Evolutionary conservation across 2,113 vertebrate genomes (phyloP).

Genomic region (Actenoides lindsayi): DNA sequence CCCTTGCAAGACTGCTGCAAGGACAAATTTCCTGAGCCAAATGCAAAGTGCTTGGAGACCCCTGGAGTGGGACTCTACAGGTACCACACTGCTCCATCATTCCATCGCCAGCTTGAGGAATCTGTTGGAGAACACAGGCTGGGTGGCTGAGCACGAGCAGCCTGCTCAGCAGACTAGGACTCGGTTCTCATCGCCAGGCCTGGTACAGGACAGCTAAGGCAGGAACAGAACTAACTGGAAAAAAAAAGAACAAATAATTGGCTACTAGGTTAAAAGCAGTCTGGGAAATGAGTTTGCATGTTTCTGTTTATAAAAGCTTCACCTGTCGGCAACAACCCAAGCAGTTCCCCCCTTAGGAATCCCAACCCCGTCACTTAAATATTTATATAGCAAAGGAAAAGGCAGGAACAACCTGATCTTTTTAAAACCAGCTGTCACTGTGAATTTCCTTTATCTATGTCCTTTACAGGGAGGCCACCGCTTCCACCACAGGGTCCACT

Average conservation of each 20-base stretch:
- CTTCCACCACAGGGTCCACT: not conserved
- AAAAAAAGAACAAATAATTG: not conserved
- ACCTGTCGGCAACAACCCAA: not conserved
- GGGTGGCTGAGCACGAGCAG: not conserved
- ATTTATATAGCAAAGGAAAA: not conserved
- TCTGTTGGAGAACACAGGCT: not conserved
- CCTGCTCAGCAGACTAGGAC: not conserved
- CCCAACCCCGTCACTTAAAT: not conserved
- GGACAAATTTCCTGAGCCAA: not conserved
- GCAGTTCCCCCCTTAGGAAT: not conserved
- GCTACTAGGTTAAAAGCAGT: not conserved
- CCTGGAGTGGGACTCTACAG: not conserved
- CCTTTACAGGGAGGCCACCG: not conserved
- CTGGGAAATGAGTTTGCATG: not conserved
- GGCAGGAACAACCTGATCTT: not conserved
- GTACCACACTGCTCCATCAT: not conserved
- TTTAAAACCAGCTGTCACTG: not conserved
- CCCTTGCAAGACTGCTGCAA: not conserved
- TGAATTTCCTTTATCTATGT: not conserved
- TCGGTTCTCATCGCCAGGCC: not conserved
- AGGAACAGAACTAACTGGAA: not conserved
- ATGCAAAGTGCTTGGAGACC: rapidly evolving
- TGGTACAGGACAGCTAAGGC: not conserved
- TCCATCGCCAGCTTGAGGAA: not conserved
- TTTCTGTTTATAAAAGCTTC: not conserved